These are phyloP conservation scores for human (Homo sapiens) DNA, from an alignment of 2,113 vertebrate genomes.

Conservation along the genomic window GRCh38 chr18:4925501-4926000, in stretches of 20 bases:
- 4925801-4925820: not conserved
- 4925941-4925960: not conserved
- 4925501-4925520: not conserved
- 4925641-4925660: conserved; percentile 2
- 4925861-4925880: not conserved
- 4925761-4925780: not conserved
- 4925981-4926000: not conserved
- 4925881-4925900: no score
- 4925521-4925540: not conserved
- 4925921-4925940: not conserved
- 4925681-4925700: not conserved
- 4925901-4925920: not conserved
- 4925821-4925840: not conserved
- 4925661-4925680: not conserved
- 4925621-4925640: conserved; percentile 3
- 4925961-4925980: not conserved
- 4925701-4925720: not conserved
- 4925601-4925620: not conserved
- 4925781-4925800: not conserved
- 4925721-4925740: not conserved
- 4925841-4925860: not conserved
- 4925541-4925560: not conserved
- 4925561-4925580: not conserved
- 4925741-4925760: not conserved
- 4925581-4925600: not conserved